Conservation (phyloP, 2,888 invertebrate species). For the Ischnura elegans region DNA sequence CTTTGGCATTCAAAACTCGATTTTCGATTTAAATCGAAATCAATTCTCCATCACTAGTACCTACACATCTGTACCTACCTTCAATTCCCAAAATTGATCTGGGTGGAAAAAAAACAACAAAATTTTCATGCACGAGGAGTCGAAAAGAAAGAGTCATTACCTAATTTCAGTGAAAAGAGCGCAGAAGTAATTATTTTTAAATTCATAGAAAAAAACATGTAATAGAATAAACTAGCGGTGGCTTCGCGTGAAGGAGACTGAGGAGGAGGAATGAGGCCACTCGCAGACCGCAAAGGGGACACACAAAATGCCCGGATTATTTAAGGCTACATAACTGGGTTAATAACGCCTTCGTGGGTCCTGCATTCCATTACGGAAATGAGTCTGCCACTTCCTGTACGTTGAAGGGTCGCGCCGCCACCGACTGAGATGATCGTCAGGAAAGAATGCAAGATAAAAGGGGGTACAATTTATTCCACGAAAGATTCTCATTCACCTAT, state of each 20-base stretch:
- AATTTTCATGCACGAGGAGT: background rate
- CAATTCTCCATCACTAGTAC: too few relatives aligned
- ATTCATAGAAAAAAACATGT: background rate
- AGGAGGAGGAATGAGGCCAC: background rate
- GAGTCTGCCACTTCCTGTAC: background rate
- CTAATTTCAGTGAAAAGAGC: background rate
- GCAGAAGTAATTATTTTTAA: background rate
- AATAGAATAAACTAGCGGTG: too few relatives aligned
- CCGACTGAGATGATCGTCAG: background rate
- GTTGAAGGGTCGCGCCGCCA: background rate
- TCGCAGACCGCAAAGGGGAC: background rate
- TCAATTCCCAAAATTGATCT: too few relatives aligned
- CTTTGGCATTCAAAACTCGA: too few relatives aligned
- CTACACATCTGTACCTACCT: too few relatives aligned
- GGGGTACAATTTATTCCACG: background rate
- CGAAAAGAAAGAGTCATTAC: background rate
- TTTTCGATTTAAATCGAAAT: too few relatives aligned
- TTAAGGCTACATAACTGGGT: constrained; percentile 26
- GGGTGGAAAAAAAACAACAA: background rate
- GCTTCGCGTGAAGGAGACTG: background rate
- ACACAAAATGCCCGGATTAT: constrained; percentile 11
- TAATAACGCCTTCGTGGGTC: background rate
- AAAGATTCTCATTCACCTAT: background rate
- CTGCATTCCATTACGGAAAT: constrained; percentile 35
- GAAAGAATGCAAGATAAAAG: background rate